Evolutionary conservation across 2,113 vertebrate genomes (phyloP).

Genomic region (Lepisosteus osseus): DNA sequence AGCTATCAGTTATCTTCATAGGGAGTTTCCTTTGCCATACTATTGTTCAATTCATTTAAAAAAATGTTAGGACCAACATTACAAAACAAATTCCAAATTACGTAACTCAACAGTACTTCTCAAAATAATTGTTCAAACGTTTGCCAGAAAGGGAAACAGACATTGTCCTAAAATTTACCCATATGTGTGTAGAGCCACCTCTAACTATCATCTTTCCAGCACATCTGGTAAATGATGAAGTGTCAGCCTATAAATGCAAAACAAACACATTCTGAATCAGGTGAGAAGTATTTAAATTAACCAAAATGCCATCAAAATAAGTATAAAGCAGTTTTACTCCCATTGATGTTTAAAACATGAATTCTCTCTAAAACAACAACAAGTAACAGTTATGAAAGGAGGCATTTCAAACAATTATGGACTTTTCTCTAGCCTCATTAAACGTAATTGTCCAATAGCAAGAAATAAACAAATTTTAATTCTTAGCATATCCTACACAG

Average conservation of each 20-base stretch:
- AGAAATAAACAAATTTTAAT: no score
- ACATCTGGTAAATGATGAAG: conserved; percentile 65
- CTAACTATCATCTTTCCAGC: conserved; percentile 42
- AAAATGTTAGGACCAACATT: no score
- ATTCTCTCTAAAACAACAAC: conserved; percentile 18
- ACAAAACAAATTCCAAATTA: no score
- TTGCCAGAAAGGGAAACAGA: no score
- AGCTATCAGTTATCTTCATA: no score
- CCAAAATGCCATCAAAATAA: conserved; percentile 16
- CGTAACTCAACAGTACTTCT: no score
- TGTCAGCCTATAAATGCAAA: conserved; percentile 66
- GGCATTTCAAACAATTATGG: conserved; percentile 3
- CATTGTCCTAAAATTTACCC: background rate
- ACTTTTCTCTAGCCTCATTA: background rate
- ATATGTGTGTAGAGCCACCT: conserved; percentile 14
- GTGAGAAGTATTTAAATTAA: conserved; percentile 37
- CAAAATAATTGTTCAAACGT: no score
- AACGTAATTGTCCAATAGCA: background rate
- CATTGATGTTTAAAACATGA: conserved; percentile 39
- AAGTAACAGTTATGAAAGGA: background rate
- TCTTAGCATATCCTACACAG: no score
- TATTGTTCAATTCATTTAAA: no score
- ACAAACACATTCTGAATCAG: conserved; percentile 50
- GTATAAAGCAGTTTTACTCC: conserved; percentile 22
- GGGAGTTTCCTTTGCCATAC: no score